Conservation (phyloP, 2,888 invertebrate genomes). For the Linnaemya vulpina region DNA sequence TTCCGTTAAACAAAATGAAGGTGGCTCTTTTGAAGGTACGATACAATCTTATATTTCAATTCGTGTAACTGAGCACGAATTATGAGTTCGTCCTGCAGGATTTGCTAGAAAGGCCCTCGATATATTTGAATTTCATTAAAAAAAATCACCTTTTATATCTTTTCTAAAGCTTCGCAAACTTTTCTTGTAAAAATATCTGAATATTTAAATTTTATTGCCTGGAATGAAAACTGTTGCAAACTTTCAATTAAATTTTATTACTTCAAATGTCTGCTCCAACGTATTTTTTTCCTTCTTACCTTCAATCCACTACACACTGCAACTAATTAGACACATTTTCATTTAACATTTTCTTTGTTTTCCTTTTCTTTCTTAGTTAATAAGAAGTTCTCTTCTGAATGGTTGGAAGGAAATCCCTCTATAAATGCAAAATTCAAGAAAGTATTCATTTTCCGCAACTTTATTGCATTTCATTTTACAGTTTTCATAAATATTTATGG, state of each 20-base stretch:
- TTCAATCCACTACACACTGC: slow-evolving; percentile 2
- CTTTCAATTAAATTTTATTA: slow-evolving; percentile 1
- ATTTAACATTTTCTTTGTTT: slow-evolving; percentile 8
- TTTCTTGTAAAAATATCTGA: no score
- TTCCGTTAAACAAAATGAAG: no score
- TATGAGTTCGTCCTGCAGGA: no score
- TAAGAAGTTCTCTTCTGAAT: background rate
- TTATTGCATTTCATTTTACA: slow-evolving; percentile 30
- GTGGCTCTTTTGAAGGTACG: no score
- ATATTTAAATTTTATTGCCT: background rate
- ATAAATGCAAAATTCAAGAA: slow-evolving; percentile 17
- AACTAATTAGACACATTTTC: slow-evolving; percentile 41
- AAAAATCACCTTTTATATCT: no score
- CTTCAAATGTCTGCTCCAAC: background rate
- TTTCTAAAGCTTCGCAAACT: no score
- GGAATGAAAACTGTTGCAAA: background rate
- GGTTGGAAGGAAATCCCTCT: slow-evolving; percentile 4
- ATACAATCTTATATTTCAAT: no score
- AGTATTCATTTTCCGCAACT: slow-evolving; percentile 9
- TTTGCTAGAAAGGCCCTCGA: no score
- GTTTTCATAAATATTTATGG: slow-evolving; percentile 57
- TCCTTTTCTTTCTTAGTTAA: background rate
- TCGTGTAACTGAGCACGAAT: no score
- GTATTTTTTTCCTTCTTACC: background rate
- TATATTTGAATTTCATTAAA: no score